Percentiles rank a stretch among this genome's conserved stretches.
Evolutionary conservation across 1,140 invertebrate genomes (phyloP).

Genomic region (Drosophila truncata): DNA sequence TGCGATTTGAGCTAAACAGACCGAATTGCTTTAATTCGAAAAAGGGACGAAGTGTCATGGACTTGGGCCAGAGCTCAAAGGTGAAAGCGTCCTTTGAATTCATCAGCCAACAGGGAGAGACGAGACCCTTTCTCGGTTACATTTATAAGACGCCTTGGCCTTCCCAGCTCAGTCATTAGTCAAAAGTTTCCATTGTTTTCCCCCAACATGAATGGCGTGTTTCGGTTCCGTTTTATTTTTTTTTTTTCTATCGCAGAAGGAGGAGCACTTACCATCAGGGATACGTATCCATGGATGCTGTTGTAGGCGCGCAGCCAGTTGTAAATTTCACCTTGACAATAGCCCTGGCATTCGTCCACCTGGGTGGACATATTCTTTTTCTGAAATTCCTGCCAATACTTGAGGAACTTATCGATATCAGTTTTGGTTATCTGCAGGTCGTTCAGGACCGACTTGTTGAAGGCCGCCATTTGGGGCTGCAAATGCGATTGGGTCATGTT

Average conservation of each 20-base stretch:
- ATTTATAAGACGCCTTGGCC: slow-evolving; percentile 7
- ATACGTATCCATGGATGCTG: slow-evolving; percentile 79
- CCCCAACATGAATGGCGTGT: neutral
- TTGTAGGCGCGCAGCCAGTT: slow-evolving; percentile 73
- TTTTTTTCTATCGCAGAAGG: neutral
- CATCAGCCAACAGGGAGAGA: slow-evolving; percentile 1
- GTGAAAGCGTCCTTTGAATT: slow-evolving; percentile 28
- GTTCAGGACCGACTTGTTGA: slow-evolving; percentile 53
- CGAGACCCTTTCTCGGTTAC: slow-evolving; percentile 2
- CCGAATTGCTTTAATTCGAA: slow-evolving; percentile 31
- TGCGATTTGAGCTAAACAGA: slow-evolving; percentile 31
- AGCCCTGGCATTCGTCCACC: slow-evolving; percentile 64
- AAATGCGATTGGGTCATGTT: slow-evolving; percentile 32
- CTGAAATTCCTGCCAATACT: slow-evolving; percentile 43
- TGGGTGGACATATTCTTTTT: slow-evolving; percentile 51
- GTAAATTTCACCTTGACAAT: slow-evolving; percentile 77
- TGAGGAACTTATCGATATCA: slow-evolving; percentile 60
- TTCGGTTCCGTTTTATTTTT: neutral
- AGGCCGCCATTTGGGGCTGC: neutral
- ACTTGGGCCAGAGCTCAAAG: slow-evolving; percentile 28
- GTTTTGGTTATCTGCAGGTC: slow-evolving; percentile 37
- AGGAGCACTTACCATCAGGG: slow-evolving; percentile 74
- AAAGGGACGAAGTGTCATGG: slow-evolving; percentile 10
- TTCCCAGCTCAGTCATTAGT: slow-evolving; percentile 29
- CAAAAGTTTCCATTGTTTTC: slow-evolving; percentile 23